Conservation (phyloP, 1,140 invertebrate species). For the Drepana arcuata region DNA sequence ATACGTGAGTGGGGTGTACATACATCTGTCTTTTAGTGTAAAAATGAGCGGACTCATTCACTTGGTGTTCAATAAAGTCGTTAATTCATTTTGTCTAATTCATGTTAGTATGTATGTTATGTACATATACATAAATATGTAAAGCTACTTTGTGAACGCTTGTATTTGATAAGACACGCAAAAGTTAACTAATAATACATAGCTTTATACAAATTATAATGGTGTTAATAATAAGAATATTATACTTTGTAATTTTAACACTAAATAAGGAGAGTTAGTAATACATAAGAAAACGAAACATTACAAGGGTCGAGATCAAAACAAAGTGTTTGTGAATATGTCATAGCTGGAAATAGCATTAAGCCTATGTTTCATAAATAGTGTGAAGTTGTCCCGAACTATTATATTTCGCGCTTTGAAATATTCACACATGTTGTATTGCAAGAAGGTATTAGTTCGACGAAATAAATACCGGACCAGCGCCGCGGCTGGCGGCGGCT, state of each 20-base stretch:
- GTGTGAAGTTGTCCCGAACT: slow-evolving; percentile 37
- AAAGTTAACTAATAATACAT: slow-evolving; percentile 22
- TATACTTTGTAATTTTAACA: slow-evolving; percentile 37
- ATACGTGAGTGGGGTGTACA: no score
- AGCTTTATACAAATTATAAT: slow-evolving; percentile 24
- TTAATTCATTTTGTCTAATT: no score
- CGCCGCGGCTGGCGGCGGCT: slow-evolving; percentile 5
- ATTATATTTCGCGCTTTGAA: slow-evolving; percentile 46
- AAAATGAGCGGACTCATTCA: no score
- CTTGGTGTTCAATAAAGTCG: no score
- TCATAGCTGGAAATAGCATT: slow-evolving; percentile 39
- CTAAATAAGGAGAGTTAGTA: slow-evolving; percentile 38
- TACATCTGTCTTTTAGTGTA: no score
- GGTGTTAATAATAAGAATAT: slow-evolving; percentile 51
- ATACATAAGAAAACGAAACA: slow-evolving; percentile 28
- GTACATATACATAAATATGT: slow-evolving; percentile 13
- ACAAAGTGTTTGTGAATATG: slow-evolving; percentile 41
- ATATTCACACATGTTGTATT: slow-evolving; percentile 43
- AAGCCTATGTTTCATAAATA: slow-evolving; percentile 3
- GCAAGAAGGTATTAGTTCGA: slow-evolving; percentile 7
- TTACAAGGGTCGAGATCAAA: slow-evolving; percentile 57
- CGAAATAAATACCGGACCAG: slow-evolving; percentile 1
- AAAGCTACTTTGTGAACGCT: slow-evolving; percentile 25
- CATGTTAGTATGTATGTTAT: no score
- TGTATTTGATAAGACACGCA: slow-evolving; percentile 12